Evolutionary conservation across 2,797 vertebrate species (phyloP).

Genomic region (Anolis apletophallus): DNA sequence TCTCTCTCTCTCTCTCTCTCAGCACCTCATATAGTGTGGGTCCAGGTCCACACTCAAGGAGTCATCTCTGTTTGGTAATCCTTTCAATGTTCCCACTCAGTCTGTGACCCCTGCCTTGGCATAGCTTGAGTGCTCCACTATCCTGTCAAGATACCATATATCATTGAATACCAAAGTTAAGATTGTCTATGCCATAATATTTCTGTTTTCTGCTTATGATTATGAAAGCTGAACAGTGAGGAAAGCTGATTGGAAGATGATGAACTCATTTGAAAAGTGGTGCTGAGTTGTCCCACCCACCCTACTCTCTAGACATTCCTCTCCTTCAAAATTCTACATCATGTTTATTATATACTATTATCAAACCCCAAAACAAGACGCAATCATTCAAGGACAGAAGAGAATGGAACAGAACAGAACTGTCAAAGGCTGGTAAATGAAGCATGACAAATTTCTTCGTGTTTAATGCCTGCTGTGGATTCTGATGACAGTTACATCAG

Average conservation of each 20-base stretch:
- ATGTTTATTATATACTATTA: constrained; percentile 9
- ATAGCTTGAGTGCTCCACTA: background rate
- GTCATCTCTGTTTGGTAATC: background rate
- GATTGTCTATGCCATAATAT: too few species aligned
- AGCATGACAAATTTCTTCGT: constrained; percentile 61
- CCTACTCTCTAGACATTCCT: background rate
- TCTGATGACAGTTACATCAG: constrained; percentile 59
- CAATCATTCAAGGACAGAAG: constrained; percentile 46
- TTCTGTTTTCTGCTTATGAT: too few species aligned
- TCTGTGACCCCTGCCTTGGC: background rate
- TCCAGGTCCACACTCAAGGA: background rate
- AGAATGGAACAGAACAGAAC: constrained; percentile 35
- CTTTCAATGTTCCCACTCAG: background rate
- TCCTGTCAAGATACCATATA: too few species aligned
- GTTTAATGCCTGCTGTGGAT: constrained; percentile 36
- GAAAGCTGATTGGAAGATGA: too few species aligned
- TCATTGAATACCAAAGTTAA: too few species aligned
- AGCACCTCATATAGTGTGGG: too few species aligned
- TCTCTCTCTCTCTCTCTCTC: too few species aligned
- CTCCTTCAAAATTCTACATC: constrained; percentile 24
- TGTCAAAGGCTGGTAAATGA: constrained; percentile 66
- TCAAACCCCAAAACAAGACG: constrained; percentile 43
- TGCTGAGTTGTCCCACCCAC: constrained; percentile 11
- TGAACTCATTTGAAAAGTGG: too few species aligned
- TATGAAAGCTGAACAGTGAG: too few species aligned